Base-by-base conservation (phyloP, 2,888 invertebrate species). In the Eurois occulta region DNA sequence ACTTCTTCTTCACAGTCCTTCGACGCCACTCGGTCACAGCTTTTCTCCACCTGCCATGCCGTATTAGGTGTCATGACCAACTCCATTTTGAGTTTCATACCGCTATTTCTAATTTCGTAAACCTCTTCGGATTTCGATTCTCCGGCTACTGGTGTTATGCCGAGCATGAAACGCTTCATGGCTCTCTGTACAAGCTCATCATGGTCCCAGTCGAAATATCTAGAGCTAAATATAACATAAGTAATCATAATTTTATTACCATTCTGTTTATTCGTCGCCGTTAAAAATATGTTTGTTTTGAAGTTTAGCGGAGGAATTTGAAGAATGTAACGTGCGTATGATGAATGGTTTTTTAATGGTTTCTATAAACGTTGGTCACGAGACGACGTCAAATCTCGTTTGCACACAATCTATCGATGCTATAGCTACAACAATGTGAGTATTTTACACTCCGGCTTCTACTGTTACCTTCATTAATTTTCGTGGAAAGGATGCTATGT, bases 221-320 rank as follows among this genome's bases (percentile, higher is more conserved):
- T 48, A 16, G 58, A 1, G 21, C 65, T 66, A 74, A 58, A 75
- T 48, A 65, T 77, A 80, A 52, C 24, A n/a, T 28, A 60, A 10
- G 21, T 68, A 75, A 81, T 77, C 67, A 81, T 86, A 80, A 60
- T 79, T 81, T 78, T 74, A 70, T 68, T 68, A 76, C 69, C 55
- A 78, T 41, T 74, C 55, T 77, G 75, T 88, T 81, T 84, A 62
- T 80, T 72, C 72, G 52, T 38, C 60, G 60, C 38, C 78, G 69
- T 84, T 84, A 86, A 86, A 87, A 85, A 66, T 73, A 35, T 86
- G 73, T 81, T 86, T 87, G 76, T 86, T 70, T 77, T 58, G 35
- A 64, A 83, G 60, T 48, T 77, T 92, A 89, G 55, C 32, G 28
- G 13, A 41, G 21, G 78, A 86, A 86, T 86, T 24, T 74, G 7